Evolutionary conservation across 2,113 vertebrate species (phyloP).

Genomic region (Tretioscincus oriximinensis): DNA sequence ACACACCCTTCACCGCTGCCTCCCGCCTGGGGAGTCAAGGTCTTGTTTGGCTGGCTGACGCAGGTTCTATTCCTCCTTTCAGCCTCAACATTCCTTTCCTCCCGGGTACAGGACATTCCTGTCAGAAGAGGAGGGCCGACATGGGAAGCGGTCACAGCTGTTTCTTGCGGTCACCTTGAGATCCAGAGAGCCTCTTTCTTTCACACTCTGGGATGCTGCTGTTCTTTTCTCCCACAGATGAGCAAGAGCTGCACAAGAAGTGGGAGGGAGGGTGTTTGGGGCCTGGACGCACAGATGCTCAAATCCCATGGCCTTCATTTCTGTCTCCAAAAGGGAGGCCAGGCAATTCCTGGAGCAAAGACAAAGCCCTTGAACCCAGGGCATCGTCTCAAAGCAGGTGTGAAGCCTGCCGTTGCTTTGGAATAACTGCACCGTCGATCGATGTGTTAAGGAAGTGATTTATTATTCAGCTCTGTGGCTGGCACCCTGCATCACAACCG

Average conservation of each 20-base stretch:
- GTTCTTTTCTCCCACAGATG: constrained; percentile 49
- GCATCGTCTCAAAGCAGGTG: no score
- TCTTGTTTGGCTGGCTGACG: constrained; percentile 54
- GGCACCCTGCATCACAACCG: no score
- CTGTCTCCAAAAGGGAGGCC: constrained; percentile 15
- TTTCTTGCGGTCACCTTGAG: constrained; percentile 53
- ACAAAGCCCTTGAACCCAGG: no score
- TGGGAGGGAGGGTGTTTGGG: background rate
- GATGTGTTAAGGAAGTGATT: no score
- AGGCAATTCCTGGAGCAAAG: background rate
- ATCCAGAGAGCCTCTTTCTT: accelerated
- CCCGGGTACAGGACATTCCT: constrained; percentile 60
- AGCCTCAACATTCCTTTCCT: constrained; percentile 31
- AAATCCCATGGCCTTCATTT: constrained; percentile 59
- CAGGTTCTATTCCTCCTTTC: constrained; percentile 46
- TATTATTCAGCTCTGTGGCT: no score
- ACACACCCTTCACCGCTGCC: background rate
- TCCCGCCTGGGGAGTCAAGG: constrained; percentile 65
- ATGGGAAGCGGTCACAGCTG: constrained; percentile 17
- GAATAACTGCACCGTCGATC: no score
- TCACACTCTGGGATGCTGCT: accelerated
- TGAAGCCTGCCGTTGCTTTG: no score
- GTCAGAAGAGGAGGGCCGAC: background rate
- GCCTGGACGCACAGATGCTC: constrained; percentile 52
- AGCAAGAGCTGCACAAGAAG: constrained; percentile 18